Evolutionary conservation across 1,140 invertebrate genomes (phyloP).

Genomic region (Sminthurinus signatus): DNA sequence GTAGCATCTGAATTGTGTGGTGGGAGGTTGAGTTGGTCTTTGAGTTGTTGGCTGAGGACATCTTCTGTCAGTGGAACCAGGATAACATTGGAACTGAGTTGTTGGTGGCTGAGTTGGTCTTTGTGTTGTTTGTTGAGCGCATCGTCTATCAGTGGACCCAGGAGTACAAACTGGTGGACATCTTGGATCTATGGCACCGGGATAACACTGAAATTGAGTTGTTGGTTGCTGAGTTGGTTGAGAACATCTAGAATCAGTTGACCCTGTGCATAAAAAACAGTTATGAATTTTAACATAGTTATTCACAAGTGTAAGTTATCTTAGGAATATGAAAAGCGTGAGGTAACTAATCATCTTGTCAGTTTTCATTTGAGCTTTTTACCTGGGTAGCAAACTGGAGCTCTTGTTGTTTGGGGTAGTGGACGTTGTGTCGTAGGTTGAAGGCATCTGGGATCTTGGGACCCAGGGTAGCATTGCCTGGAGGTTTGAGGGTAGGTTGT

Average conservation of each 20-base stretch:
- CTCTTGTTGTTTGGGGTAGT: constrained; percentile 41
- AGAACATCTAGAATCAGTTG: constrained; percentile 5
- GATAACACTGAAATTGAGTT: not conserved
- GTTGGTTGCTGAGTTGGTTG: not conserved
- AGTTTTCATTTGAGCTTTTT: no score
- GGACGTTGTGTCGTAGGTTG: not conserved
- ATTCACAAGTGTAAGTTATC: not conserved
- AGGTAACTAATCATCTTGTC: no score
- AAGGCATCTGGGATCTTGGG: constrained; percentile 33
- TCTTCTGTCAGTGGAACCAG: constrained; percentile 44
- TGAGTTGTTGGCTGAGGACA: constrained; percentile 40
- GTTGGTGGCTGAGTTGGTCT: constrained; percentile 18
- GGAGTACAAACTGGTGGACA: constrained; percentile 46
- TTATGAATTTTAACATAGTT: not conserved
- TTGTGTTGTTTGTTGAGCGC: constrained; percentile 44
- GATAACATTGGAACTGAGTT: constrained; percentile 42
- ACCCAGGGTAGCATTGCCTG: constrained; percentile 44
- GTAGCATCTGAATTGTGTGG: constrained; percentile 38
- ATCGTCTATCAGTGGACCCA: constrained; percentile 49
- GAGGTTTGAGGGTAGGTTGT: constrained; percentile 32
- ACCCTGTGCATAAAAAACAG: not conserved
- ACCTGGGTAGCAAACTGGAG: constrained; percentile 8
- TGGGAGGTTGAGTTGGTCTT: constrained; percentile 7
- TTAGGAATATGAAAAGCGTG: not conserved
- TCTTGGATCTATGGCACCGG: constrained; percentile 42